Evolutionary conservation across 2,113 vertebrate genomes (phyloP).

Genomic region (Hemichromis elongatus): DNA sequence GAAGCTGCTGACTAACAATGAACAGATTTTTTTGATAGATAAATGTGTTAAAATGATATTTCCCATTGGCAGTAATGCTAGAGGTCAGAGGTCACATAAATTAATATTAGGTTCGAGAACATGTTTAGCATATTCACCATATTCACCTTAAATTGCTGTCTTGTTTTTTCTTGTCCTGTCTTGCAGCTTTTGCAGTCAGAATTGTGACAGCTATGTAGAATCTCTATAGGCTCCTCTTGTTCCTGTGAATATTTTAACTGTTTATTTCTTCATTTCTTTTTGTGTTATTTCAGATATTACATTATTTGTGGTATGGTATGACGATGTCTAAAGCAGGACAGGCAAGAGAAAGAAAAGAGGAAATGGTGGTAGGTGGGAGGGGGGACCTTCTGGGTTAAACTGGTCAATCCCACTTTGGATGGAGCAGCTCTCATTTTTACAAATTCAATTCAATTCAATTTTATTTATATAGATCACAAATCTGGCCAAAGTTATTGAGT

Average conservation of each 20-base stretch:
- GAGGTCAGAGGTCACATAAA: neutral
- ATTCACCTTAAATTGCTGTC: neutral
- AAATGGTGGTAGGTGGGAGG: neutral
- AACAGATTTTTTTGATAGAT: too few species aligned
- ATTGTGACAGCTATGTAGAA: neutral
- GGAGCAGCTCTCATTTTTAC: neutral
- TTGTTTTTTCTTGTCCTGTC: neutral
- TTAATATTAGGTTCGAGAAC: neutral
- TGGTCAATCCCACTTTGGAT: neutral
- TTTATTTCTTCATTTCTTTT: too few species aligned
- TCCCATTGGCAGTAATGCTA: neutral
- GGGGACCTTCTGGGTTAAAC: neutral
- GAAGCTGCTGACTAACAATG: neutral
- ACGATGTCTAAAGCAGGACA: neutral
- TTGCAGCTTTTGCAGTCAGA: too few species aligned
- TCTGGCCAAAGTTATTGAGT: neutral
- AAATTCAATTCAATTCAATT: too few species aligned
- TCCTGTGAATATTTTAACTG: neutral
- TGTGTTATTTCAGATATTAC: neutral
- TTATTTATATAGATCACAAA: too few species aligned
- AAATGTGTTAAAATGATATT: neutral
- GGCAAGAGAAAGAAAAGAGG: neutral
- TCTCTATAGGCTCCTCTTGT: neutral
- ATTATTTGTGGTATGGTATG: neutral
- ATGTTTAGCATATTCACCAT: neutral